Evolutionary conservation across 1,140 invertebrate genomes (phyloP), one percentile per base, ranked within the genome.

Genomic region (Chionoecetes opilio): DNA sequence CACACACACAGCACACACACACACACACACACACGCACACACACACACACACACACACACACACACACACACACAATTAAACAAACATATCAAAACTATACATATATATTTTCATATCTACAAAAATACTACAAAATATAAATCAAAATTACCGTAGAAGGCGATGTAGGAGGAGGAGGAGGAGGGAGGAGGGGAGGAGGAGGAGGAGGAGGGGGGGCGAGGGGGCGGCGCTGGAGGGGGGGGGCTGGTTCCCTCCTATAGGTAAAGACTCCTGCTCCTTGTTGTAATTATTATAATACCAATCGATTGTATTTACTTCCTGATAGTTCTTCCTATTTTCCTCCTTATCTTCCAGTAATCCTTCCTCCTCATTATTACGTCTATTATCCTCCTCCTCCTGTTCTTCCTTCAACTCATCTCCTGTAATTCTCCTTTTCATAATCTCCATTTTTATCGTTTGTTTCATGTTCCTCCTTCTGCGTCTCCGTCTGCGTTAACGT

Each of bases 261-360:
- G 96, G 96, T 1, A 95, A n/a, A 31, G 95, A 93, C 26, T 87
- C 87, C 29, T 95, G 94, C 75, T 95, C 94, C 21, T 91, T 53
- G 91, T 88, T 84, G 91, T 96, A 96, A 46, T 96, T 96, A 75
- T 94, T 95, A 34, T 95, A 96, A 46, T 96, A 96, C 96, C 96
- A 96, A 89, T 95, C 85, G 5, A 94, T 92, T 29, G 38, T 41
- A 26, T 95, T 95, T 14, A 34, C 90, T 14, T 95, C 84, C 17
- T 75, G 6, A 5, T 6, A 17, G 0, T n/a, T 26, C n/a, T n/a
- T n/a, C n/a, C 63, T n/a, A n/a, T 26, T 26, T 75, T n/a, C 63
- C 17, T 9, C 21, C 53, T 63, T 63, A 2, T 21, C 21, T 35
- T n/a, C 0, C 6, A 31, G 17, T 82, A 9, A 9, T 21, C 26